Base-by-base conservation (phyloP, 2,113 vertebrate species). In the Pluvianellus socialis region DNA sequence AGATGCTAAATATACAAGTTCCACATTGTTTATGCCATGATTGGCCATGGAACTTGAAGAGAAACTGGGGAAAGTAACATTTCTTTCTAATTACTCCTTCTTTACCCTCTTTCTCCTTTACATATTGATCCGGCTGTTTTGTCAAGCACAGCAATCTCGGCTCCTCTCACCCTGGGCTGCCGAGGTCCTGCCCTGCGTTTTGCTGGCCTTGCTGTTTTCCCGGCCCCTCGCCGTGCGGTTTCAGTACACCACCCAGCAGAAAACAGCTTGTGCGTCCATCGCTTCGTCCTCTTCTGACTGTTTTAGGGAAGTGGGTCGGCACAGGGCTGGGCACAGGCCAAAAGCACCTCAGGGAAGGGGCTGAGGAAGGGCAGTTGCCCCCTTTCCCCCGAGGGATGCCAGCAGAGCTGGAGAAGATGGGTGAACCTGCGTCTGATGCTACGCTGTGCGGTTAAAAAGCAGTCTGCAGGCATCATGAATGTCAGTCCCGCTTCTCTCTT, bases 401-500 rank as follows among this genome's bases (percentile, higher is more conserved):
- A 13, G 61, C 6, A 7, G 30, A 33, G 59, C 45, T 12, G n/a
- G n/a, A 38, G 21, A 30, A 38, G 32, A 10, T 7, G 4, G 15
- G 21, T 13, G 40, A 67, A 7, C 33, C 66, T 28, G 55, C 3
- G 23, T 17, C 22, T 8, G 30, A 6, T 21, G 65, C 58, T 38
- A 2, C 10, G 22, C 56, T 21, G 0, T 1, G 0, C 0, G 1
- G 14, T 33, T 38, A 6, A 44, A 68, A 28, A 20, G 35, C 1
- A 23, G 8, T 77, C 52, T 15, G 35, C 40, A 49, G 10, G 56
- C 40, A 32, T 13, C 3, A 0, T 7, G 27, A 14, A 6, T 88
- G 18, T n/a, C 66, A 11, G 33, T 26, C 33, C 30, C 6, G 1
- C 30, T 56, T 45, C 38, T 45, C 52, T 63, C 12, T 56, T 77